Conservation (phyloP, 2,797 vertebrate genomes). For the Mallotus villosus region DNA sequence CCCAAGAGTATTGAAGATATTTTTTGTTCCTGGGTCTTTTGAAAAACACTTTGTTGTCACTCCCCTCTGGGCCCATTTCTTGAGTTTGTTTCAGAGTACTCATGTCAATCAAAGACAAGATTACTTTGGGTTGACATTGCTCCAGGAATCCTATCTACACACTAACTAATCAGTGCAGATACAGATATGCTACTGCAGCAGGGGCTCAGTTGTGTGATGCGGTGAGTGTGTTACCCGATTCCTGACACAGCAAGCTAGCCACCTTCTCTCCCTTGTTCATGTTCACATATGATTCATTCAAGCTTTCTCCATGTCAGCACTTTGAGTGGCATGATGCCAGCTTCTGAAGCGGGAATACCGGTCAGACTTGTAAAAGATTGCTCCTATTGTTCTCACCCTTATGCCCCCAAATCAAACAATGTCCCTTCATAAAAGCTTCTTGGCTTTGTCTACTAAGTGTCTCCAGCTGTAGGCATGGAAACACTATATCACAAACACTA, state of each 20-base stretch:
- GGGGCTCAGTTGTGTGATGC: background rate
- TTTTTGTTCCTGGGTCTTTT: constrained; percentile 55
- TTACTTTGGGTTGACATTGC: constrained; percentile 7
- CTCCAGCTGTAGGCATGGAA: constrained; percentile 33
- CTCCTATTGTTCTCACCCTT: constrained; percentile 39
- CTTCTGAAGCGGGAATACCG: constrained; percentile 37
- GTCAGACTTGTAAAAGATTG: constrained; percentile 43
- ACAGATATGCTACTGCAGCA: no score
- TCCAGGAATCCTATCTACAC: background rate
- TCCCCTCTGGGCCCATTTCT: constrained; percentile 38
- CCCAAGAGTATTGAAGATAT: constrained; percentile 62
- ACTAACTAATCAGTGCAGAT: background rate
- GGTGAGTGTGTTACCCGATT: background rate
- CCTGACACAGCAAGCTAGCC: background rate
- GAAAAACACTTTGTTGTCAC: constrained; percentile 51
- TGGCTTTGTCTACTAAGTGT: constrained; percentile 49
- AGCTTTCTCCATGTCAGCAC: constrained; percentile 49
- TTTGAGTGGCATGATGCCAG: constrained; percentile 44
- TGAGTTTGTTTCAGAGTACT: background rate
- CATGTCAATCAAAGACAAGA: constrained; percentile 9
- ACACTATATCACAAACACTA: constrained; percentile 64
- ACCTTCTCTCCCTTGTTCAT: constrained; percentile 7
- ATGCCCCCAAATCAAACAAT: constrained; percentile 33
- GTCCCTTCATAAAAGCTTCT: constrained; percentile 43
- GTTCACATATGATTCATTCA: constrained; percentile 26